Percentiles rank a stretch among this genome's conserved stretches.
phyloP scores from a whole-genome alignment of 2,888 invertebrate genomes.

The Heliconius charithonia region DNA sequence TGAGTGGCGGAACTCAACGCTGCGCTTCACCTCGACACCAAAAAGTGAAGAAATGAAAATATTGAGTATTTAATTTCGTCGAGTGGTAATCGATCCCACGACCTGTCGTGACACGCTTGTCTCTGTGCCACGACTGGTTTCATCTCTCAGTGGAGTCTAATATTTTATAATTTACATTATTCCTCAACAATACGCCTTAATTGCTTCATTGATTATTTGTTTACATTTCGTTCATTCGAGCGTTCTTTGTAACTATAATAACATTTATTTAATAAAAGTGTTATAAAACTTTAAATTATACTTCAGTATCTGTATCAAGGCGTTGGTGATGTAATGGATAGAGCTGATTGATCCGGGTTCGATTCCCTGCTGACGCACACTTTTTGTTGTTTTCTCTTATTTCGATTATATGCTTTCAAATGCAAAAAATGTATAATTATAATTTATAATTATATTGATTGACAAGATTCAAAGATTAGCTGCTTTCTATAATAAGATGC shows the following conservation, averaged over 20 bases:
- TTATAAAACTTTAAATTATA: background rate
- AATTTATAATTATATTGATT: too few species aligned
- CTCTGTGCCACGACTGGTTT: background rate
- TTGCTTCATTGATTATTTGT: background rate
- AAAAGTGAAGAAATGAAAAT: too few species aligned
- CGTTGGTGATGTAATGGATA: slow-evolving; percentile 72
- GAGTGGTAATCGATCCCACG: background rate
- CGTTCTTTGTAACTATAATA: background rate
- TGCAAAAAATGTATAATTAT: too few species aligned
- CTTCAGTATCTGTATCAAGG: slow-evolving; percentile 35
- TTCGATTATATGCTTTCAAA: background rate
- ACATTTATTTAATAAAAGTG: background rate
- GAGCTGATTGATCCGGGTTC: slow-evolving; percentile 69
- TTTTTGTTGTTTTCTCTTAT: slow-evolving; percentile 41
- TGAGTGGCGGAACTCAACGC: too few species aligned
- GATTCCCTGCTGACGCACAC: slow-evolving; percentile 63
- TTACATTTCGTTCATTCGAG: background rate
- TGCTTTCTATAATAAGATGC: too few species aligned
- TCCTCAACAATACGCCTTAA: background rate
- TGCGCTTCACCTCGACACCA: too few species aligned
- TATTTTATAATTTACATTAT: background rate
- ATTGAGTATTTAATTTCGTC: too few species aligned
- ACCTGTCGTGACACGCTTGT: too few species aligned
- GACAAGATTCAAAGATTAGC: too few species aligned
- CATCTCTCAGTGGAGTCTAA: background rate